Evolutionary conservation across 2,113 vertebrate species (phyloP).

Genomic region (Nannospalax galili): DNA sequence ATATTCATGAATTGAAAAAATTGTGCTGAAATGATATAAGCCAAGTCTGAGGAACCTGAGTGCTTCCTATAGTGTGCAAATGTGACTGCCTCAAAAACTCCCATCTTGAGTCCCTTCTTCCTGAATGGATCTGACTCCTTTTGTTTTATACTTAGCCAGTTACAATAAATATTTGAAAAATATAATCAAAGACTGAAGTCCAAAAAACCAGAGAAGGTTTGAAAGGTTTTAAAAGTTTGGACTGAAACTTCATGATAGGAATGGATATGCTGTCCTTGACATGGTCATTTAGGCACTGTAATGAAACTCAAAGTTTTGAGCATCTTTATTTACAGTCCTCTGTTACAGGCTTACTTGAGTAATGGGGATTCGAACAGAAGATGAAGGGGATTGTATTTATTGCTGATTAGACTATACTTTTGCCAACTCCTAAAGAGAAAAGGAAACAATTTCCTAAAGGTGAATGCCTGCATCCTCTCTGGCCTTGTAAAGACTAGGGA

Average conservation of each 20-base stretch:
- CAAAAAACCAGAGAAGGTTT: not conserved
- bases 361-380: not conserved
- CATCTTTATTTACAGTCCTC: not conserved
- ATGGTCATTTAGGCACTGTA: not conserved
- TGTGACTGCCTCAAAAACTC: not conserved
- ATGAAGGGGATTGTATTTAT: not conserved
- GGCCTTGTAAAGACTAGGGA: not conserved
- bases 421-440: not conserved
- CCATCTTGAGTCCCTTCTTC: not conserved
- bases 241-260: not conserved
- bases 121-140: not conserved
- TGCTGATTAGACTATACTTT: not conserved
- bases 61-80: not conserved
- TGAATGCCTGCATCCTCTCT: not conserved
- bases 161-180: constrained; percentile 51
- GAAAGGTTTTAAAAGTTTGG: constrained; percentile 19
- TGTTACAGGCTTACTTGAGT: not conserved
- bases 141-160: constrained; percentile 2
- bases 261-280: not conserved
- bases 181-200: not conserved
- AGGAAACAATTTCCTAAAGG: not conserved
- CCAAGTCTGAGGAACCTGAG: not conserved
- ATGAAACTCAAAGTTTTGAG: not conserved
- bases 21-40: not conserved
- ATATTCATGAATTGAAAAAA: not conserved